Evolutionary conservation across 2,113 vertebrate genomes (phyloP).

Genomic region (Bagarius yarrelli): DNA sequence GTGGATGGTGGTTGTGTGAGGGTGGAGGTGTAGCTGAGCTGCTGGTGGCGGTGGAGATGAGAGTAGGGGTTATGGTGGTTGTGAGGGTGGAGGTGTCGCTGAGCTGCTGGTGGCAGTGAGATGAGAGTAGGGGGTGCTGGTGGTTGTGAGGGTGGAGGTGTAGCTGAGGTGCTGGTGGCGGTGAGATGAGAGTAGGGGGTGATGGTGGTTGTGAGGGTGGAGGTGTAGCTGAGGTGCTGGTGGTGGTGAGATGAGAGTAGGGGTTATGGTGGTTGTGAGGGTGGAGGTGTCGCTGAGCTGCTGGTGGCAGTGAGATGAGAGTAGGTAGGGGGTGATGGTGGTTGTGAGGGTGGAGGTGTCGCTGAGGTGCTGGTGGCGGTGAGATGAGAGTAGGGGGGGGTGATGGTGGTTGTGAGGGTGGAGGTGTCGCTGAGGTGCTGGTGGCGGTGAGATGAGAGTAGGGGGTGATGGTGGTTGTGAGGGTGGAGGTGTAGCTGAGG

Average conservation of each 20-base stretch:
- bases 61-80: neutral
- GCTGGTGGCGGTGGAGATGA: neutral
- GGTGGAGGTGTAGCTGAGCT: neutral
- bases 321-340: neutral
- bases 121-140: too few relatives aligned
- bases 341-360: rapidly evolving
- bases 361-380: too few relatives aligned
- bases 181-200: too few relatives aligned
- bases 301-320: neutral
- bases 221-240: neutral
- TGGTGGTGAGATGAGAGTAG: neutral
- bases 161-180: too few relatives aligned
- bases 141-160: too few relatives aligned
- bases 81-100: too few relatives aligned
- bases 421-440: too few relatives aligned
- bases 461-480: too few relatives aligned
- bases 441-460: neutral
- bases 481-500: neutral
- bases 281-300: neutral
- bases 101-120: too few relatives aligned
- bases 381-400: too few relatives aligned
- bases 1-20: neutral
- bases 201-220: too few relatives aligned
- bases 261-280: neutral
- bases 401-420: too few relatives aligned